Evolutionary conservation across 2,888 invertebrate genomes (phyloP), one percentile per base, ranked within the genome.

Genomic region (Agapostemon virescens): DNA sequence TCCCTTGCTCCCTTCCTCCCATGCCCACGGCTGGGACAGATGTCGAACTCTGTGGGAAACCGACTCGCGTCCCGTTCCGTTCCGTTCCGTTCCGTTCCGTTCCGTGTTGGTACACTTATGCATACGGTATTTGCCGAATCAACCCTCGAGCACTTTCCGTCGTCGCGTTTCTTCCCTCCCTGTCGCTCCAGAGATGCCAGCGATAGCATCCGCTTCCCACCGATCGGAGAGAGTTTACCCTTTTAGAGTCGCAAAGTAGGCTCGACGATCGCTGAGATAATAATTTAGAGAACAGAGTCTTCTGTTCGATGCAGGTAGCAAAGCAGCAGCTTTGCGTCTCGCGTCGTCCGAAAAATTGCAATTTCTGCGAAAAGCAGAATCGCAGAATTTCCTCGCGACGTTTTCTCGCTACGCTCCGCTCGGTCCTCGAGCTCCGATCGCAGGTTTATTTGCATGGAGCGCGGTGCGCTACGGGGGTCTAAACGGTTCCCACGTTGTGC

Each of bases 31-130:
- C 82, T 83, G 86, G 89, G 89, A 90, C 92, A 92, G 92, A 92
- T 92, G 92, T 90, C 90, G 89, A 88, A 88, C 90, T 88, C 91
- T 92, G 92, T 92, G 92, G 92, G 92, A 92, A 92, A 92, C 88
- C 88, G 88, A 87, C 88, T 86, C 63, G 20, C 42, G 42, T 84
- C 77, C 58, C 58, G 58, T 58, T 58, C 58, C 55, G 52, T 52
- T 23, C 52, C 23, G 6, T 84, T 79, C 23, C 58, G 58, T 61
- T 9, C 58, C 9, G 20, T 30, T 58, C 58, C 79, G 71, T 75
- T 71, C 69, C 71, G 61, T 52, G 70, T 79, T 64, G 61, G 36
- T 36, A 20, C 30, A 30, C 20, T 61, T 61, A 17, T 33, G 58
- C 30, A 30, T 33, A 61, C 30, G 9, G 30, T 61, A 30, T 61